phyloP scores from a whole-genome alignment of 1,140 invertebrate genomes.

The Danaus plexippus region DNA sequence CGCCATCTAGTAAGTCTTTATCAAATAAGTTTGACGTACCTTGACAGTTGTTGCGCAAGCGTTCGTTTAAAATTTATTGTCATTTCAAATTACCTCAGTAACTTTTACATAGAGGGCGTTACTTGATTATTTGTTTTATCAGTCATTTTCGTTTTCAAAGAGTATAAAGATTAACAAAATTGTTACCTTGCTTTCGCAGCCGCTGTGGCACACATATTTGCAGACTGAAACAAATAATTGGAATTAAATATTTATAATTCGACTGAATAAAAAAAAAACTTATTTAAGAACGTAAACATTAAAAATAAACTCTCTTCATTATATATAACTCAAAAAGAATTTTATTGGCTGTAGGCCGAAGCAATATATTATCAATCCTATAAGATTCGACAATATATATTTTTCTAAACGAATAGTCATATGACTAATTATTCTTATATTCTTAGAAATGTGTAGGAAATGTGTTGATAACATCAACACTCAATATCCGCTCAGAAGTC shows the following conservation, averaged over 20 bases:
- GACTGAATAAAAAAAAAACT: too few relatives aligned
- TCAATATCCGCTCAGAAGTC: slow-evolving; percentile 27
- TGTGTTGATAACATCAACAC: not conserved
- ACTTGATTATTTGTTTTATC: not conserved
- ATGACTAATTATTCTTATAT: too few relatives aligned
- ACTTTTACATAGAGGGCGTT: slow-evolving; percentile 19
- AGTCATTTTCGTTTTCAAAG: not conserved
- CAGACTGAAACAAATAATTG: slow-evolving; percentile 77
- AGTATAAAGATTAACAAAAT: slow-evolving; percentile 1
- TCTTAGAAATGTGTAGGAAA: too few relatives aligned
- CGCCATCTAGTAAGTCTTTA: slow-evolving; percentile 22
- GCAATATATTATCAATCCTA: too few relatives aligned
- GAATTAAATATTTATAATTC: not conserved
- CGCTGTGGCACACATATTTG: slow-evolving; percentile 84
- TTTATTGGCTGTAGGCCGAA: too few relatives aligned
- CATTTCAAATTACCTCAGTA: slow-evolving; percentile 1
- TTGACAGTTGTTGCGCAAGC: slow-evolving; percentile 18
- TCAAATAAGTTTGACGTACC: slow-evolving; percentile 2
- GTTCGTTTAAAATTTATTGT: slow-evolving; percentile 1
- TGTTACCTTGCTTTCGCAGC: slow-evolving; percentile 83
- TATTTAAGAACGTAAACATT: too few relatives aligned
- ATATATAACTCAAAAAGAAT: too few relatives aligned
- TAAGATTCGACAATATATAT: too few relatives aligned
- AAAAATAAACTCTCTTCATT: too few relatives aligned
- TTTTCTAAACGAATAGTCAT: too few relatives aligned